These are phyloP conservation scores for Leuciscus idus DNA, from an alignment of 2,113 vertebrate species.

Conservation along the genomic window DNA sequence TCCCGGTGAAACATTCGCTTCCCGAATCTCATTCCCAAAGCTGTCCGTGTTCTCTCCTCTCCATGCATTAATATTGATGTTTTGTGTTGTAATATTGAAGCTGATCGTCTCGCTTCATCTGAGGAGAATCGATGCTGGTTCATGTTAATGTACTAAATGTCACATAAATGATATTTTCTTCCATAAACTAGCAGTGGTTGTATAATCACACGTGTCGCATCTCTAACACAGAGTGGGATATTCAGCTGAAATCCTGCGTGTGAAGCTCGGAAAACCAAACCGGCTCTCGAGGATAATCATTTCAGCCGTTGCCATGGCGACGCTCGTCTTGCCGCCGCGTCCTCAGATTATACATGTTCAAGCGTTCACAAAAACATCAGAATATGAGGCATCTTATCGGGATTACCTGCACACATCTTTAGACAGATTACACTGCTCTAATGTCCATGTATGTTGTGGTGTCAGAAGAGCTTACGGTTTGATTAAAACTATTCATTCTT, in stretches of 20 bases:
- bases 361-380: background rate
- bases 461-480: too few relatives aligned
- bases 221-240: background rate
- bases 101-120: background rate
- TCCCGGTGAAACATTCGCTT: too few relatives aligned
- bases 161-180: too few relatives aligned
- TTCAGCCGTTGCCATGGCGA: constrained; percentile 19
- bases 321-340: background rate
- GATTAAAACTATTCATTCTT: too few relatives aligned
- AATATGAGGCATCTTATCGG: background rate
- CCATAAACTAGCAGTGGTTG: too few relatives aligned
- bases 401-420: too few relatives aligned
- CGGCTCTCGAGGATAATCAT: background rate
- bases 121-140: background rate
- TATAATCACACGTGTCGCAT: too few relatives aligned
- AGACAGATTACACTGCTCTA: too few relatives aligned
- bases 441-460: too few relatives aligned
- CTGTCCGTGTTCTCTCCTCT: background rate
- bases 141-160: too few relatives aligned
- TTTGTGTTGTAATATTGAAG: background rate
- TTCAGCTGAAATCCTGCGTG: background rate
- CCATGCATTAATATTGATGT: background rate
- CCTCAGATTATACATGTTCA: background rate
- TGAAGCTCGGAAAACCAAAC: background rate
- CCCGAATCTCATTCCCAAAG: background rate